These are phyloP conservation scores for Tetranychus truncatus DNA, from an alignment of 2,888 invertebrate genomes.

Conservation along the genomic window DNA sequence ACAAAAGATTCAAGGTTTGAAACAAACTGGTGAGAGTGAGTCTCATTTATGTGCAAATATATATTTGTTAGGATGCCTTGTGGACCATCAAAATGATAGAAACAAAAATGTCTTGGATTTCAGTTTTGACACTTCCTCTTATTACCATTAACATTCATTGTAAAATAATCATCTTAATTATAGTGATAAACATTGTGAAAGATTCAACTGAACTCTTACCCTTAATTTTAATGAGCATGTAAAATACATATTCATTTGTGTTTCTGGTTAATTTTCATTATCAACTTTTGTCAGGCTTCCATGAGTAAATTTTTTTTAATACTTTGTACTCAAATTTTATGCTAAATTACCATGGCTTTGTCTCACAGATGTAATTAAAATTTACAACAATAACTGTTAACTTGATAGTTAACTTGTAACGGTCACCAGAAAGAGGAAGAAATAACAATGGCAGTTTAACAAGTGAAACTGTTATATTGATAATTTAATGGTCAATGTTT, in stretches of 20 bases:
- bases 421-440: not conserved
- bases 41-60: too few species aligned
- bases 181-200: not conserved
- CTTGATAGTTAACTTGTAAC: not conserved
- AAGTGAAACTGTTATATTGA: not conserved
- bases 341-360: too few species aligned
- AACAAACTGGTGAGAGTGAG: too few species aligned
- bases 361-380: not conserved
- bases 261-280: not conserved
- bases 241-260: too few species aligned
- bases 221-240: too few species aligned
- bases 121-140: not conserved
- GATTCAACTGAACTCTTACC: too few species aligned
- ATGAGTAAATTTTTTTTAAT: not conserved
- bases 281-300: not conserved
- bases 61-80: not conserved
- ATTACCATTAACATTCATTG: not conserved
- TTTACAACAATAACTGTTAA: not conserved
- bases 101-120: not conserved
- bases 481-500: too few species aligned
- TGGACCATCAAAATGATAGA: not conserved
- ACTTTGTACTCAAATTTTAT: not conserved
- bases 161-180: not conserved
- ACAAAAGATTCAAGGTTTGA: too few species aligned
- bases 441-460: not conserved